These are phyloP conservation scores for Scleropages formosus DNA, from an alignment of 2,797 vertebrate species.

Conservation along the genomic window DNA sequence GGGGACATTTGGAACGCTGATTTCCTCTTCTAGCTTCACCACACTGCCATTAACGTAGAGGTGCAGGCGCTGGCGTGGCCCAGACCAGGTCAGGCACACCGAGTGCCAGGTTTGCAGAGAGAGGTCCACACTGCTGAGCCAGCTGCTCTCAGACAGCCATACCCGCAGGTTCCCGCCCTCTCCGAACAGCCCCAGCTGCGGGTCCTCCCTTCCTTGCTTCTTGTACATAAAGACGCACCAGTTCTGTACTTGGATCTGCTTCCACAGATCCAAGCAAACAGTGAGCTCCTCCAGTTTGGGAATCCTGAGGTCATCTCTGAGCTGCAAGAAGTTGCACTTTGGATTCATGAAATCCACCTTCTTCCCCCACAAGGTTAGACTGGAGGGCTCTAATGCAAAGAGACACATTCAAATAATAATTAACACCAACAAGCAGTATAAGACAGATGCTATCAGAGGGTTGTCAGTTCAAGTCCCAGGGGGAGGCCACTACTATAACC, in stretches of 20 bases:
- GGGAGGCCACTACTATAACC: too few species aligned
- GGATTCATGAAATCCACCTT: constrained; percentile 47
- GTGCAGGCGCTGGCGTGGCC: constrained; percentile 23
- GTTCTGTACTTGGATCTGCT: constrained; percentile 28
- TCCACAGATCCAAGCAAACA: constrained; percentile 59
- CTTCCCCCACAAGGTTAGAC: constrained; percentile 63
- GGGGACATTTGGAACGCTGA: background rate
- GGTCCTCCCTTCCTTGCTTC: constrained; percentile 32
- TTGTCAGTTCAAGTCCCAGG: too few species aligned
- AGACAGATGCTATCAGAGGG: background rate
- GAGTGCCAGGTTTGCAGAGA: constrained; percentile 53
- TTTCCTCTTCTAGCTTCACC: constrained; percentile 19
- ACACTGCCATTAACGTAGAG: constrained; percentile 56
- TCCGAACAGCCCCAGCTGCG: constrained; percentile 61
- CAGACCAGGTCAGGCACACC: constrained; percentile 67
- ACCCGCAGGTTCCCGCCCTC: constrained; percentile 37
- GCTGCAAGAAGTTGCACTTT: constrained; percentile 52
- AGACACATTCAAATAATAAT: background rate
- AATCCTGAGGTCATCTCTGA: constrained; percentile 48
- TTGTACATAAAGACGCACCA: constrained; percentile 71
- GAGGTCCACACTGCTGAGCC: constrained; percentile 40
- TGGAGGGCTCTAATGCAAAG: constrained; percentile 36
- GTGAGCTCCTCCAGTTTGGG: constrained; percentile 62
- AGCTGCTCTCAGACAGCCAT: constrained; percentile 59
- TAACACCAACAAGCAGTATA: background rate